These are phyloP conservation scores for Esperia sulphurella DNA, from an alignment of 2,888 invertebrate genomes.

Conservation along the genomic window DNA sequence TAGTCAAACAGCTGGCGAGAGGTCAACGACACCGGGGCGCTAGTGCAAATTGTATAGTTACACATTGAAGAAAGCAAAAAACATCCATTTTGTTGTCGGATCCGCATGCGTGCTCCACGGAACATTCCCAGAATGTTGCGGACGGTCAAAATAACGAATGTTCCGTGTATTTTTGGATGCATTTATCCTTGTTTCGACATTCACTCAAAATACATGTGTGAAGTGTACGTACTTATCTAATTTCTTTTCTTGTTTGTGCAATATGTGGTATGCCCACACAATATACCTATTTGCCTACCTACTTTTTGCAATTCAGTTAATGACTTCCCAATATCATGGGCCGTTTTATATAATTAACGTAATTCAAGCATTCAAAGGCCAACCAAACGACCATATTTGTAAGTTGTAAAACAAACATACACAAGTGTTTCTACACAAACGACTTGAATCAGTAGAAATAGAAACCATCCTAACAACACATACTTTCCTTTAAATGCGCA, in stretches of 20 bases:
- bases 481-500: constrained; percentile 41
- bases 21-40: constrained; percentile 63
- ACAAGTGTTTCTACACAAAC: too few relatives aligned
- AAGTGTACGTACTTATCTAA: background rate
- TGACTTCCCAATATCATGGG: too few relatives aligned
- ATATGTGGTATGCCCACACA: too few relatives aligned
- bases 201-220: constrained; percentile 7
- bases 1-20: constrained; percentile 72
- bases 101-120: constrained; percentile 39
- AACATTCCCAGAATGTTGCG: constrained; percentile 45
- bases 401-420: too few relatives aligned
- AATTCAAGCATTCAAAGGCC: too few relatives aligned
- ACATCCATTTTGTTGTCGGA: constrained; percentile 50
- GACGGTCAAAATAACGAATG: constrained; percentile 46
- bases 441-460: too few relatives aligned
- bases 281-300: too few relatives aligned
- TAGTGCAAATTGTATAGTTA: constrained; percentile 74
- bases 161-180: constrained; percentile 27
- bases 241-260: background rate
- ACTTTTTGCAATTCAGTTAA: too few relatives aligned
- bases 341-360: too few relatives aligned
- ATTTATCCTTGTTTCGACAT: constrained; percentile 34
- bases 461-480: constrained; percentile 15
- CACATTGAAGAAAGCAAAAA: constrained; percentile 66
- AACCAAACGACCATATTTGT: too few relatives aligned